Base-by-base conservation (phyloP, 2,888 invertebrate species). In the Erebia ligea region DNA sequence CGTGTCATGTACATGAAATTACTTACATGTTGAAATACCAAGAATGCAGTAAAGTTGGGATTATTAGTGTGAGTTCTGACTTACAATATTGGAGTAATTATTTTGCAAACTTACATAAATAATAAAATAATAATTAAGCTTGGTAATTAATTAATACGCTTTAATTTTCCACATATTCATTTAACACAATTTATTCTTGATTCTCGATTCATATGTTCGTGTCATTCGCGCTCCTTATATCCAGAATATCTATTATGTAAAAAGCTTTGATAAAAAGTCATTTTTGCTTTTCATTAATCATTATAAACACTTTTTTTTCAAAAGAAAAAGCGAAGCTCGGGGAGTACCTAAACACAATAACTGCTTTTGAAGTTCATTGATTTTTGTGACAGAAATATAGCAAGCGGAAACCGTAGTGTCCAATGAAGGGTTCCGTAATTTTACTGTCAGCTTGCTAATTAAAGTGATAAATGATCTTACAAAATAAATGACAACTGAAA, bases 291-390 rank as follows among this genome's bases (percentile, higher is more conserved):
- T 64, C 64, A 64, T 52, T 64, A 21, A 64, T 64, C 64, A 64
- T 64, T 64, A 19, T 45, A 45, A 62, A 48, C 45, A 48, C 21
- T 62, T 62, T 45, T 62, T 45, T 62, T 52, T 64, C 64, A 64
- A 52, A 50, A 17, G 64, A 64, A 52, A 64, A n/a, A 52, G 15
- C 52, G 34, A 52, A 64, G 50, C 52, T 64, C n/a, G 13, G 13
- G 21, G 25, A 8, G 34, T 34, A 63, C 19, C 54, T 54, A 54
- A 63, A 64, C 52, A 64, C 64, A 64, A 64, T 64, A 64, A 67
- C 58, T 68, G 71, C 19, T 70, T 52, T 67, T 59, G 50, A 67
- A 58, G 64, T 70, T 69, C 71, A 73, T 56, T 73, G 62, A 65
- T 52, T 15, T 15, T 19, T 61, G 19, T 34, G 48, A 64, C 56